phyloP scores from a whole-genome alignment of 2,888 invertebrate genomes.

The Phasia obesa region DNA sequence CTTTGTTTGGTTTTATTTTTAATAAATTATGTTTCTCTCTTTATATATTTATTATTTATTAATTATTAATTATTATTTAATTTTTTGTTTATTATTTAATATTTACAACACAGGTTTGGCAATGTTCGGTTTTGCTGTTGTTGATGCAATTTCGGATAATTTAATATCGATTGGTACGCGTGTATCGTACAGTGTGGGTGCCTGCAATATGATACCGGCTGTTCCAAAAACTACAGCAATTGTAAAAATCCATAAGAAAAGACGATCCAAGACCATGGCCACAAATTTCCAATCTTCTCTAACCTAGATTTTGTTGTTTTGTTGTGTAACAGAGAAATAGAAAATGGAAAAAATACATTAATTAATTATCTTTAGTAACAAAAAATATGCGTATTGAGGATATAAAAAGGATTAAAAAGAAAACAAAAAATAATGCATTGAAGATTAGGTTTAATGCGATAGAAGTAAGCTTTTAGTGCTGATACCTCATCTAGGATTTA shows the following conservation, averaged over 20 bases:
- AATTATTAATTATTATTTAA: conserved; percentile 39
- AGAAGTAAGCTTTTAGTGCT: too few relatives aligned
- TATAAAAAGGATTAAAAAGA: too few relatives aligned
- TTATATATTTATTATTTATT: conserved; percentile 10
- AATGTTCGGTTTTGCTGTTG: conserved; percentile 91
- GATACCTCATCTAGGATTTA: too few relatives aligned
- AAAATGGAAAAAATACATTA: background rate
- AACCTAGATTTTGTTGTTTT: conserved; percentile 84
- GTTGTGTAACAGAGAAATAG: background rate
- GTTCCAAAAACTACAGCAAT: conserved; percentile 96
- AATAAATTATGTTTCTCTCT: too few relatives aligned
- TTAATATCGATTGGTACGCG: conserved; percentile 93
- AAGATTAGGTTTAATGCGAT: too few relatives aligned
- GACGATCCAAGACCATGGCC: conserved; percentile 97
- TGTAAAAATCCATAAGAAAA: conserved; percentile 99
- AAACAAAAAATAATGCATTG: too few relatives aligned
- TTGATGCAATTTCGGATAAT: conserved; percentile 94
- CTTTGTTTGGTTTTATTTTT: conserved; percentile 49
- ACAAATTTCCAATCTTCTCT: conserved; percentile 99
- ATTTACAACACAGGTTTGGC: conserved; percentile 82
- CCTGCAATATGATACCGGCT: conserved; percentile 96
- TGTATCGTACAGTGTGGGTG: conserved; percentile 96
- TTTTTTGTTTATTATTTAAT: conserved; percentile 52
- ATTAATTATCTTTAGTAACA: background rate
- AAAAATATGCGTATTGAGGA: too few relatives aligned